Conservation (phyloP, 2,888 invertebrate genomes). For the Ormyrus thymus region DNA sequence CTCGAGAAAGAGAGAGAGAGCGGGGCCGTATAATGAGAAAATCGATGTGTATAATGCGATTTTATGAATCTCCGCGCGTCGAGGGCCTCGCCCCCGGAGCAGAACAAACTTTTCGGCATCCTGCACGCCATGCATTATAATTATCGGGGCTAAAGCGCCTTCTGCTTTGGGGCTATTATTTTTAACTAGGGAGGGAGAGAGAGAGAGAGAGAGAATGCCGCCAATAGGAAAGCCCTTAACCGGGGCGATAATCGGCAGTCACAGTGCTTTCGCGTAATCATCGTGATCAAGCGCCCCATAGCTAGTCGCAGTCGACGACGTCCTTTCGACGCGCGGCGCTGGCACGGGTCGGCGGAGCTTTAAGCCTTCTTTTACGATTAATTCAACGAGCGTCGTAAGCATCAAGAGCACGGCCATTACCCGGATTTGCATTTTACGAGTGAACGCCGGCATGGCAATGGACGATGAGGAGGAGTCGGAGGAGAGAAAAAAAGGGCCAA, state of each 20-base stretch:
- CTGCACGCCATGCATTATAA: constrained; percentile 39
- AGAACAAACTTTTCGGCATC: constrained; percentile 33
- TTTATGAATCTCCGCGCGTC: constrained; percentile 31
- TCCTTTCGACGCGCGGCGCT: constrained; percentile 35
- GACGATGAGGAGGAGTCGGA: constrained; percentile 4
- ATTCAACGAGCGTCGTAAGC: constrained; percentile 62
- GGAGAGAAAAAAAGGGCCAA: constrained; percentile 11
- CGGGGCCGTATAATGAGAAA: constrained; percentile 42
- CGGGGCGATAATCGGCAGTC: constrained; percentile 54
- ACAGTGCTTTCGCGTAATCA: constrained; percentile 63
- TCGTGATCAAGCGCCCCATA: constrained; percentile 50
- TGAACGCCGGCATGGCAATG: constrained; percentile 56
- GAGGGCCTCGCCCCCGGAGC: constrained; percentile 12
- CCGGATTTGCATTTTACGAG: constrained; percentile 68
- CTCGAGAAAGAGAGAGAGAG: background rate
- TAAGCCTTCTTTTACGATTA: constrained; percentile 65
- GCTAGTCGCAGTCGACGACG: constrained; percentile 14
- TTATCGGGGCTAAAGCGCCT: constrained; percentile 28
- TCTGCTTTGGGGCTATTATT: constrained; percentile 43
- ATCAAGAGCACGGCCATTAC: constrained; percentile 63
- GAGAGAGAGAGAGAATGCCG: constrained; percentile 13
- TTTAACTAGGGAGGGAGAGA: constrained; percentile 43
- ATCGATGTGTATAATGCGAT: constrained; percentile 20
- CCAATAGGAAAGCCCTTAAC: constrained; percentile 44
- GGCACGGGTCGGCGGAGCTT: constrained; percentile 49